Base-by-base conservation (phyloP, 1,140 invertebrate species). In the Liolophura sinensis region DNA sequence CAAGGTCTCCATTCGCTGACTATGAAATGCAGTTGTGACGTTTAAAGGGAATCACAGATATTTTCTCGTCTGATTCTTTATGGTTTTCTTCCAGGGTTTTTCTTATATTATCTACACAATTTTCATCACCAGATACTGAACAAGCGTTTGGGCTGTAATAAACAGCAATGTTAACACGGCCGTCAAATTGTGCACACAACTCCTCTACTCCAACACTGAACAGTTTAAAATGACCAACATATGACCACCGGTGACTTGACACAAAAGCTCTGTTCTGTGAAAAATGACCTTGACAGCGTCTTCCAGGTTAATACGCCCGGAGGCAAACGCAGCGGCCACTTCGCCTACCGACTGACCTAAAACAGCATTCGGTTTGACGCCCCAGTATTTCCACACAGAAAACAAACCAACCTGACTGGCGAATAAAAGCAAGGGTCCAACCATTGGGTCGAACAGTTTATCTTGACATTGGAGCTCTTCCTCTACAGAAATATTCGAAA, bases 321-420 rank as follows among this genome's bases (percentile, higher is more conserved):
- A 31, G 49, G 71, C 60, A 64, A 73, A 68, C 22, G 76, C 74
- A 0, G 75, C 76, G 3, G 76, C 76, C 27, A 79, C 78, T 56
- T 79, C 78, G 5, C 78, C 78, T 0, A 79, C 72, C 0, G 73
- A 77, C 59, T 80, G 78, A 0, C 78, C 78, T 14, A 80, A 54
- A 60, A 80, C 64, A 25, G 60, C 61, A 55, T 72, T 63, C 20
- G 77, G 71, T 20, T 12, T 40, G 11, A 80, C 67, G 3, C 77
- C 77, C 12, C 59, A 61, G 24, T 57, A 47, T 27, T 64, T 60
- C 77, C 77, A 80, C n/a, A 78, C 16, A 40, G 56, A 49, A 0
- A 60, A 64, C 1, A 78, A 60, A 7, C 56, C 77, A n/a, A 80
- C 68, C 63, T 80, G 77, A 56, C 70, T 75, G 20, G 74, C 70